Percentiles rank a stretch among this genome's conserved stretches.
Conservation (phyloP, 2,888 invertebrate genomes). For the Pocota personata region DNA sequence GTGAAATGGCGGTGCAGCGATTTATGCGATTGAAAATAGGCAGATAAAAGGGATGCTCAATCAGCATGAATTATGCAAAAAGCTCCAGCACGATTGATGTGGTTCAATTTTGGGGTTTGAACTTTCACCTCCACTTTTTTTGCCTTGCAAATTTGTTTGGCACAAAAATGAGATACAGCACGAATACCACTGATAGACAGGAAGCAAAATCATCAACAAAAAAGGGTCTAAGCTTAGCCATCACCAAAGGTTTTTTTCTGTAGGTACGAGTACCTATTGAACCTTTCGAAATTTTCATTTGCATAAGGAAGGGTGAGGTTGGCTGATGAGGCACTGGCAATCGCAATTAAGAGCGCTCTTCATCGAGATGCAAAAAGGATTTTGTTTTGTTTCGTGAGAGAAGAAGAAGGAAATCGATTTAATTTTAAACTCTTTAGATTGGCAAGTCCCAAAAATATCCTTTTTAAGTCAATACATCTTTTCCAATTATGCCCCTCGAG, state of each 20-base stretch:
- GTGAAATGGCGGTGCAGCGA: slow-evolving; percentile 68
- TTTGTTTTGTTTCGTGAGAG: slow-evolving; percentile 14
- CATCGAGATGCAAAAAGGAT: slow-evolving; percentile 47
- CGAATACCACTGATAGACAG: slow-evolving; percentile 27
- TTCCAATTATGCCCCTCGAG: neutral
- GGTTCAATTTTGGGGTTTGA: slow-evolving; percentile 70
- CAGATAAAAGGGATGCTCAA: slow-evolving; percentile 74
- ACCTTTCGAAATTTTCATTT: slow-evolving; percentile 37
- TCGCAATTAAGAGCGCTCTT: slow-evolving; percentile 64
- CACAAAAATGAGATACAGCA: slow-evolving; percentile 47
- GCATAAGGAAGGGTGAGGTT: slow-evolving; percentile 32
- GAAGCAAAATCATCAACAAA: slow-evolving; percentile 50
- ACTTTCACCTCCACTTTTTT: slow-evolving; percentile 50
- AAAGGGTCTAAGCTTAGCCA: slow-evolving; percentile 30
- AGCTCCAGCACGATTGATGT: slow-evolving; percentile 65
- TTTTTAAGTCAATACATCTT: neutral
- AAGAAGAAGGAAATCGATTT: slow-evolving; percentile 44
- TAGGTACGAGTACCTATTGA: neutral
- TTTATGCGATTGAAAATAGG: slow-evolving; percentile 72
- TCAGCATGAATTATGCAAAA: slow-evolving; percentile 74
- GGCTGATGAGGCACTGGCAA: slow-evolving; percentile 30
- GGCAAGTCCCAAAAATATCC: neutral
- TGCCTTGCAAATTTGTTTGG: slow-evolving; percentile 27
- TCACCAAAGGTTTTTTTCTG: slow-evolving; percentile 14
- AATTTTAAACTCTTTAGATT: slow-evolving; percentile 7